These are phyloP conservation scores for Trididemnum nubilum DNA, from an alignment of 23 tunicate species.

Conservation along the genomic window DNA sequence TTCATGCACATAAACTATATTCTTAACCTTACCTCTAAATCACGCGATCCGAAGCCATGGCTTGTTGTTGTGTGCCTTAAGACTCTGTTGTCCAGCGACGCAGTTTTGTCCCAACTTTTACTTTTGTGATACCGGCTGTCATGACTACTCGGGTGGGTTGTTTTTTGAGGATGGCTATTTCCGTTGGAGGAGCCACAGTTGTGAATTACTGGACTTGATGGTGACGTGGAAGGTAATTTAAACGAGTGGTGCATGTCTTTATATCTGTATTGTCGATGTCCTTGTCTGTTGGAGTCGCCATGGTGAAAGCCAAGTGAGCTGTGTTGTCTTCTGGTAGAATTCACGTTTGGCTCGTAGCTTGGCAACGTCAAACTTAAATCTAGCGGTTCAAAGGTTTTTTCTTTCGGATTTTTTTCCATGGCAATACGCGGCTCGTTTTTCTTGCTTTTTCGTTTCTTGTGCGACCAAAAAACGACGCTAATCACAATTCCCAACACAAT, in stretches of 20 bases:
- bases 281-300: too few species aligned
- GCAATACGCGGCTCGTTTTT: neutral
- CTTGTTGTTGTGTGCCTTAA: neutral
- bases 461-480: slow-evolving; percentile 38
- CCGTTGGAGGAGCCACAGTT: too few species aligned
- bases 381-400: slow-evolving; percentile 72
- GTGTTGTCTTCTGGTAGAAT: too few species aligned
- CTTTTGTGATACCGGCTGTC: neutral
- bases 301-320: too few species aligned
- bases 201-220: too few species aligned
- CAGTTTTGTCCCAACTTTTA: neutral
- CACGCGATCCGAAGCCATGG: neutral
- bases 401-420: slow-evolving; percentile 68
- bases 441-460: neutral
- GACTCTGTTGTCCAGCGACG: neutral
- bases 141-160: too few species aligned
- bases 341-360: slow-evolving; percentile 11
- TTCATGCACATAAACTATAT: too few species aligned
- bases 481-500: slow-evolving; percentile 46
- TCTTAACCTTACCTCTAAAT: neutral
- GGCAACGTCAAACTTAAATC: slow-evolving; percentile 62
- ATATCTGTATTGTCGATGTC: too few species aligned
- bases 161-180: too few species aligned
- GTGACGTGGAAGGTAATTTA: too few species aligned
- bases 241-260: too few species aligned